phyloP scores from a whole-genome alignment of 2,888 invertebrate genomes.

The Melanostoma mellinum region DNA sequence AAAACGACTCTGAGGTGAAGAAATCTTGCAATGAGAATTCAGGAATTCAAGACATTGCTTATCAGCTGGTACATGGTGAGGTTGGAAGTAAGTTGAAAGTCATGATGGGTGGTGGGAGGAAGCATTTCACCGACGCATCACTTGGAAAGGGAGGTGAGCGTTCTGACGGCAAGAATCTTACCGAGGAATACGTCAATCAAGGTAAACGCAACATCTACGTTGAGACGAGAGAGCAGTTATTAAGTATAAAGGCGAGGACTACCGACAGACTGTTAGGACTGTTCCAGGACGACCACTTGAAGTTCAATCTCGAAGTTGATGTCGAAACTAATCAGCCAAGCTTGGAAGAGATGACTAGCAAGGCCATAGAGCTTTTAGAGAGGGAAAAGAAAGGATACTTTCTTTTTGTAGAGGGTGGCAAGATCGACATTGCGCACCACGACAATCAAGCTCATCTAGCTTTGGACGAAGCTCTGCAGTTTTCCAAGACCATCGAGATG shows the following conservation, averaged over 20 bases:
- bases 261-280: slow-evolving; percentile 86
- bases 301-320: slow-evolving; percentile 86
- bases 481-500: slow-evolving; percentile 88
- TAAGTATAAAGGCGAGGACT: slow-evolving; percentile 80
- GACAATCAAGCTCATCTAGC: slow-evolving; percentile 78
- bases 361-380: slow-evolving; percentile 88
- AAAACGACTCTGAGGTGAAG: slow-evolving; percentile 85
- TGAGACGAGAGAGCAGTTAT: slow-evolving; percentile 82
- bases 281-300: slow-evolving; percentile 86
- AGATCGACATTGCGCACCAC: slow-evolving; percentile 81
- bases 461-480: slow-evolving; percentile 84
- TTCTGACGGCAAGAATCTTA: slow-evolving; percentile 86
- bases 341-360: slow-evolving; percentile 90
- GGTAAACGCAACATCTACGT: slow-evolving; percentile 82
- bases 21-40: slow-evolving; percentile 81
- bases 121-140: slow-evolving; percentile 85
- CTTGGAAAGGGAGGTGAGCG: slow-evolving; percentile 83
- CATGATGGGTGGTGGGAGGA: slow-evolving; percentile 90
- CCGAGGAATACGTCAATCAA: slow-evolving; percentile 85
- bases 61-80: slow-evolving; percentile 86
- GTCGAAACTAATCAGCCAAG: slow-evolving; percentile 85
- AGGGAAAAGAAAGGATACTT: slow-evolving; percentile 88
- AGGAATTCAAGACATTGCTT: slow-evolving; percentile 87
- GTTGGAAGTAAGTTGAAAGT: slow-evolving; percentile 89
- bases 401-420: slow-evolving; percentile 88